phyloP scores from a whole-genome alignment of 1,140 invertebrate species.

The Lineus longissimus region DNA sequence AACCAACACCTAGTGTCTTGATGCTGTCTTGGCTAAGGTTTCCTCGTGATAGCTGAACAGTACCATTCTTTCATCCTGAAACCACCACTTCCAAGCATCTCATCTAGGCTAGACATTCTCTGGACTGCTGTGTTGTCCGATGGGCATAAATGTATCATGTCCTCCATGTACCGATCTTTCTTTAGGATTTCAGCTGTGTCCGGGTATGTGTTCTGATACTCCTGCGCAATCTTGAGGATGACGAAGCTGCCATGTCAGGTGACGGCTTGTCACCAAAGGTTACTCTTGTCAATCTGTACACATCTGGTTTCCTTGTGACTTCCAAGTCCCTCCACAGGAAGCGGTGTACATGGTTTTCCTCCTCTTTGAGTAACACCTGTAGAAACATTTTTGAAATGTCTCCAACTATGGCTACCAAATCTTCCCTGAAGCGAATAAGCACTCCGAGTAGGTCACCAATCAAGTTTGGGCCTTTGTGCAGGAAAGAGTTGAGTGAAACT shows the following conservation, averaged over 20 bases:
- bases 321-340: conserved; percentile 10
- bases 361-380: not conserved
- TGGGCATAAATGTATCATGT: not conserved
- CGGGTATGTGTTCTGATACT: not conserved
- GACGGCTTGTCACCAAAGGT: conserved; percentile 10
- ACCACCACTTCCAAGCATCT: not conserved
- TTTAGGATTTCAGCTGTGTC: not conserved
- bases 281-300: conserved; percentile 1
- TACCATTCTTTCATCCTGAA: conserved; percentile 4
- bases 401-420: not conserved
- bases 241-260: conserved; percentile 10
- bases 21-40: too few relatives aligned
- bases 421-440: conserved; percentile 1
- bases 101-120: not conserved
- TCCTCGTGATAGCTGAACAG: too few relatives aligned
- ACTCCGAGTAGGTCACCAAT: conserved; percentile 5
- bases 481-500: conserved; percentile 1
- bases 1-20: too few relatives aligned
- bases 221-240: not conserved
- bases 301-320: not conserved
- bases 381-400: conserved; percentile 8
- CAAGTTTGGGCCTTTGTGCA: not conserved
- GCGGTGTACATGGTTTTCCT: conserved; percentile 1
- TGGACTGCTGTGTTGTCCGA: not conserved
- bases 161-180: conserved; percentile 7